Conservation (phyloP, 2,888 invertebrate species). For the Aethes cnicana region DNA sequence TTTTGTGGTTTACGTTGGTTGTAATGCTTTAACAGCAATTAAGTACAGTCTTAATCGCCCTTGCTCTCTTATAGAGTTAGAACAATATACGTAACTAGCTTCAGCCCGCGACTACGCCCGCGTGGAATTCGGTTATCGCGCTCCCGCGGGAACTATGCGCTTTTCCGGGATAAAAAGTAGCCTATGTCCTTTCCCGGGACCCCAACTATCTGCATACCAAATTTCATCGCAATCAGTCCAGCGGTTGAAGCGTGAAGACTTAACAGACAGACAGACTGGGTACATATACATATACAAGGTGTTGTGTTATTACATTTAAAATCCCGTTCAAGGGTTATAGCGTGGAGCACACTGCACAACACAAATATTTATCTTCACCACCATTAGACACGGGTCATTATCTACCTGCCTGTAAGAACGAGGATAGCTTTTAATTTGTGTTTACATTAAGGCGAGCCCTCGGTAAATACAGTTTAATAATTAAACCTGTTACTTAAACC, state of each 20-base stretch:
- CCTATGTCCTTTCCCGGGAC: too few species aligned
- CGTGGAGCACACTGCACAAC: constrained; percentile 22
- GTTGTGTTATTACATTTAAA: constrained; percentile 7
- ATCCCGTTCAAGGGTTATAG: constrained; percentile 21
- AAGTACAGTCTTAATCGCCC: constrained; percentile 9
- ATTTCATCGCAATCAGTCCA: too few species aligned
- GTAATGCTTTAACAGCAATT: constrained; percentile 17
- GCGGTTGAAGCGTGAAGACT: too few species aligned
- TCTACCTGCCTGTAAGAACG: constrained; percentile 11
- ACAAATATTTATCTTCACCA: constrained; percentile 27
- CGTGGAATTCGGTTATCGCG: too few species aligned
- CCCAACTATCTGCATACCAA: too few species aligned
- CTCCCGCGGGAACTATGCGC: too few species aligned
- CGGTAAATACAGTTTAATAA: constrained; percentile 48
- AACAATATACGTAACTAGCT: too few species aligned
- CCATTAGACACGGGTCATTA: constrained; percentile 25
- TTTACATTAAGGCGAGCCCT: constrained; percentile 37
- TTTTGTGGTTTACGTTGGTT: constrained; percentile 39
- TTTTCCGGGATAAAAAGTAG: too few species aligned
- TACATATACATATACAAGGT: too few species aligned
- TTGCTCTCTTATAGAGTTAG: constrained; percentile 5
- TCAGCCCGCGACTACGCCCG: too few species aligned
- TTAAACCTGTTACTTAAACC: constrained; percentile 30
- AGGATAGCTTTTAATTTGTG: constrained; percentile 28
- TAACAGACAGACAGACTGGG: too few species aligned